Conservation (phyloP, 2,797 vertebrate species). For the Tragopan temminckii region DNA sequence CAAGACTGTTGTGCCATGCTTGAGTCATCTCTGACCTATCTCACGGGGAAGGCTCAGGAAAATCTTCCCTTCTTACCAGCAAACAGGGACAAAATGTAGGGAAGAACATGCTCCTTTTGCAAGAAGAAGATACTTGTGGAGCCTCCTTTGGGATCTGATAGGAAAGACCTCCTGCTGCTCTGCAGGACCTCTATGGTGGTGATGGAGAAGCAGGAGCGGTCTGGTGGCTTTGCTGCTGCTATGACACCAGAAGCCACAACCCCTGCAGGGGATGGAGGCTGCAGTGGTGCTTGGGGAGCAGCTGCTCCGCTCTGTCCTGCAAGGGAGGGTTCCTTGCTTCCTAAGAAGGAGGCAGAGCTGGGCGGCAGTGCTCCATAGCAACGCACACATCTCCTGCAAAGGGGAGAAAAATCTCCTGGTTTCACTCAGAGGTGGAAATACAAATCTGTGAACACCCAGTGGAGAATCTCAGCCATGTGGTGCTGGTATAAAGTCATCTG, state of each 20-base stretch:
- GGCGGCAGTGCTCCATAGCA: background rate
- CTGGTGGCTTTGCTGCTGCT: background rate
- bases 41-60: background rate
- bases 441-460: rapidly evolving
- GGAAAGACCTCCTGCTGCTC: background rate
- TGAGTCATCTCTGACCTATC: background rate
- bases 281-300: background rate
- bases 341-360: background rate
- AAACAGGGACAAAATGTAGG: background rate
- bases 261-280: background rate
- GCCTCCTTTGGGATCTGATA: background rate
- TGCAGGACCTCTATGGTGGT: background rate
- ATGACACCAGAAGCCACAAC: background rate
- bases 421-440: background rate
- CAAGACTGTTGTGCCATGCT: background rate
- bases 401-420: background rate
- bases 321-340: background rate
- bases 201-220: background rate
- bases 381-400: background rate
- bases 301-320: background rate
- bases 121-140: background rate
- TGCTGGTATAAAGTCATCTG: background rate
- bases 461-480: background rate
- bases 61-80: background rate
- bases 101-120: background rate